Percentiles rank a stretch among this genome's conserved stretches.
These are phyloP conservation scores for Malacosoma neustria DNA, from an alignment of 2,888 invertebrate genomes.

Conservation along the genomic window DNA sequence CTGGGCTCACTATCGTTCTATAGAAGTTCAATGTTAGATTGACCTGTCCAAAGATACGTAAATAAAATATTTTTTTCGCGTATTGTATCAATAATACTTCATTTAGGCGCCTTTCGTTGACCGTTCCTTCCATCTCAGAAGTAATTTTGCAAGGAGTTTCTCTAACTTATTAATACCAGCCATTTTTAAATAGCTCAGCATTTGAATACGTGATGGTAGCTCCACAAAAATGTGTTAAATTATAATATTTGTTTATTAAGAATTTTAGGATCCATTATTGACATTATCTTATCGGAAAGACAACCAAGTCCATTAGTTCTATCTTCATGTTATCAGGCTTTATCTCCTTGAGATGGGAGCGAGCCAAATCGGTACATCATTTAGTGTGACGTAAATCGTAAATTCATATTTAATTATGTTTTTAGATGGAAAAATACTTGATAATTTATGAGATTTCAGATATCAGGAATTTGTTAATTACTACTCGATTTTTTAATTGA, in stretches of 20 bases:
- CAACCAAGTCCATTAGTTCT: slow-evolving; percentile 48
- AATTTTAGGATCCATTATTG: slow-evolving; percentile 41
- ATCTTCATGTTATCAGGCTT: slow-evolving; percentile 40
- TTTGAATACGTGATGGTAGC: no score
- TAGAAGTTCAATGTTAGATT: no score
- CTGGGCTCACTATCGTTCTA: no score
- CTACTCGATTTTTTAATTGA: no score
- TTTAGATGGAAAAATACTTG: slow-evolving; percentile 7
- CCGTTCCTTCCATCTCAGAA: no score
- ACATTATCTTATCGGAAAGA: slow-evolving; percentile 42
- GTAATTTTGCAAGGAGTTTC: no score
- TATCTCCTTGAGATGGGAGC: slow-evolving; percentile 49
- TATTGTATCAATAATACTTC: no score
- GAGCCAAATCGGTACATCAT: slow-evolving; percentile 32
- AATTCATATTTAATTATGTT: slow-evolving; percentile 38
- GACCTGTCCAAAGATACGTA: no score
- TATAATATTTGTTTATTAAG: not conserved
- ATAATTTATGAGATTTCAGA: not conserved
- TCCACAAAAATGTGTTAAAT: slow-evolving; percentile 9
- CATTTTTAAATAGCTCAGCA: slow-evolving; percentile 2
- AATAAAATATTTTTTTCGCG: no score
- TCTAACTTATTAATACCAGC: no score
- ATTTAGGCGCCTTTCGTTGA: no score
- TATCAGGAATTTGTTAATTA: no score
- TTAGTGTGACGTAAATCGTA: slow-evolving; percentile 29